phyloP scores from a whole-genome alignment of 2,797 vertebrate genomes.

The Urophycis tenuis region DNA sequence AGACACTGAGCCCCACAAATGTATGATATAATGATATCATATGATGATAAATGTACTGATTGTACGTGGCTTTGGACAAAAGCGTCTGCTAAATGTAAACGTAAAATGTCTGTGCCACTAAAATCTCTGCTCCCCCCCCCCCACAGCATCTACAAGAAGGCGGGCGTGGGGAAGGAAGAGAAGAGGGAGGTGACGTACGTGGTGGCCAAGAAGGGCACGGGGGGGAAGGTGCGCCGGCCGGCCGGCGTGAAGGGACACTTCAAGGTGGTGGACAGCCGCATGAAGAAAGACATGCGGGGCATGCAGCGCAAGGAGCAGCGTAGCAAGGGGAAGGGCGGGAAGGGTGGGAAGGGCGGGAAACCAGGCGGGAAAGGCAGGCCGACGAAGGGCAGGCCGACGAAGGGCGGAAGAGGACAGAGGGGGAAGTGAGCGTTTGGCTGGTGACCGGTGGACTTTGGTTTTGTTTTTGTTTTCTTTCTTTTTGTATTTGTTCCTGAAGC shows the following conservation, averaged over 20 bases:
- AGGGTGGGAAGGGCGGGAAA: conserved; percentile 27
- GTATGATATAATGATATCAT: too few relatives aligned
- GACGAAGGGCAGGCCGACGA: background rate
- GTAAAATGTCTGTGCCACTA: background rate
- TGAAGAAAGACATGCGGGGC: conserved; percentile 92
- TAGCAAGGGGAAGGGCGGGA: conserved; percentile 45
- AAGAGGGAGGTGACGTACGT: conserved; percentile 89
- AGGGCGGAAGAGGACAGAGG: background rate
- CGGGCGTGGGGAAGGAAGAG: conserved; percentile 88
- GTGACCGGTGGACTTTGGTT: background rate
- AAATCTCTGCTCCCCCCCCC: background rate
- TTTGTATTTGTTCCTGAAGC: background rate
- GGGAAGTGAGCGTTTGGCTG: background rate
- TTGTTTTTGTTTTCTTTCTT: too few relatives aligned
- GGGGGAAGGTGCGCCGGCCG: conserved; percentile 81
- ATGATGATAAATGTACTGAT: too few relatives aligned
- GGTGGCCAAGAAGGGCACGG: conserved; percentile 84
- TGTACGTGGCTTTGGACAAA: too few relatives aligned
- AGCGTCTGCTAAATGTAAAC: too few relatives aligned
- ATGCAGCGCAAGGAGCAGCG: conserved; percentile 76
- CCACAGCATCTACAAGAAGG: conserved; percentile 93
- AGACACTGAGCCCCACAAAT: too few relatives aligned
- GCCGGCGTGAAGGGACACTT: conserved; percentile 85
- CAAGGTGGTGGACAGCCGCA: conserved; percentile 87
- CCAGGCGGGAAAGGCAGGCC: conserved; percentile 25